These are phyloP conservation scores for Aspidiotus rigidus DNA, from an alignment of 2,888 invertebrate species.

Conservation along the genomic window DNA sequence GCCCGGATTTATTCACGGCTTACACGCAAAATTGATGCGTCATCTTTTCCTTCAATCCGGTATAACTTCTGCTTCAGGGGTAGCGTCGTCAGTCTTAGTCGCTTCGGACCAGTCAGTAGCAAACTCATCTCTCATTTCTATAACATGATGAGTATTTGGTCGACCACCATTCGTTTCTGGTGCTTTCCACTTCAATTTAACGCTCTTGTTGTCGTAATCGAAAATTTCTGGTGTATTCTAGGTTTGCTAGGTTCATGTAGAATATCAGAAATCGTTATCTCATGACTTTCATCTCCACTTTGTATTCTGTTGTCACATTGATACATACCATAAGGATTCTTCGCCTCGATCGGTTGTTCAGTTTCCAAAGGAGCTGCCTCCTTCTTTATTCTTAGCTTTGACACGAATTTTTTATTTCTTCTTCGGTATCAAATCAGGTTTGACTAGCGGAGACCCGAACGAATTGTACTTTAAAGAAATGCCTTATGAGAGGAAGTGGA, in stretches of 20 bases:
- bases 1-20: conserved; percentile 83
- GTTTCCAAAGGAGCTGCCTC: conserved; percentile 92
- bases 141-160: conserved; percentile 76
- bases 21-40: conserved; percentile 78
- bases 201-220: conserved; percentile 90
- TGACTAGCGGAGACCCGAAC: conserved; percentile 58
- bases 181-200: conserved; percentile 78
- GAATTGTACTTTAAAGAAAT: neutral
- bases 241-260: conserved; percentile 81
- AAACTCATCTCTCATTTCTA: conserved; percentile 86
- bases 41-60: conserved; percentile 77
- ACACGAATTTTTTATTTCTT: conserved; percentile 98
- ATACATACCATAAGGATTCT: conserved; percentile 82
- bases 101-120: conserved; percentile 76
- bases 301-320: neutral
- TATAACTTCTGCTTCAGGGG: conserved; percentile 67
- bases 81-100: conserved; percentile 63
- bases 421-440: conserved; percentile 78
- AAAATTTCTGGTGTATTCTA: conserved; percentile 79
- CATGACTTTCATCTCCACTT: no score
- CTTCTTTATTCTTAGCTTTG: conserved; percentile 93
- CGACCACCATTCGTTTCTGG: conserved; percentile 86
- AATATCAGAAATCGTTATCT: neutral
- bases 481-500: no score
- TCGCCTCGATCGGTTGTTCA: conserved; percentile 76